phyloP scores from a whole-genome alignment of 2,113 vertebrate genomes.

The Apodemus sylvaticus region DNA sequence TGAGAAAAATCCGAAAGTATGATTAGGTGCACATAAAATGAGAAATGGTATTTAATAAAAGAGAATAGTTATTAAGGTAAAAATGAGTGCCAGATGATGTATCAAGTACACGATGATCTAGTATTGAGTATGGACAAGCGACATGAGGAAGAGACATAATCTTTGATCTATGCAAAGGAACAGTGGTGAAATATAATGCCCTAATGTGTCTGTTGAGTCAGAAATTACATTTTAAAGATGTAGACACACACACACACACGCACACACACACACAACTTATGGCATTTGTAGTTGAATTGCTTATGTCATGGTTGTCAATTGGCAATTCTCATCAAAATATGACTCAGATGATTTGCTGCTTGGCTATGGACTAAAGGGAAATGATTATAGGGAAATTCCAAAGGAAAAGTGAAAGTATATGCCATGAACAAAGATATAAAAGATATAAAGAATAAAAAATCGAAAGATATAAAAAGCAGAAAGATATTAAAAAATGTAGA shows the following conservation, averaged over 20 bases:
- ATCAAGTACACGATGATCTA: neutral
- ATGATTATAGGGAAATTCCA: neutral
- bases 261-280: neutral
- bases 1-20: neutral
- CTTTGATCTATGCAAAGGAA: neutral
- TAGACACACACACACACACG: neutral
- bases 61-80: neutral
- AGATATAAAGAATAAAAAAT: too few relatives aligned
- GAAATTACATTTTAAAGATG: neutral
- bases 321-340: neutral
- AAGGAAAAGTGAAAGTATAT: neutral
- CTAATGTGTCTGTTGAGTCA: neutral
- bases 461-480: too few relatives aligned
- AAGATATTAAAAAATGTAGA: neutral
- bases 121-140: neutral
- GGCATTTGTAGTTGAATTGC: neutral
- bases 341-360: rapidly evolving
- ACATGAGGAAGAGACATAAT: neutral
- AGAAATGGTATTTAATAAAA: neutral
- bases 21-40: neutral
- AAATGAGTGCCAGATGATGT: neutral
- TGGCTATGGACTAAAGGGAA: neutral
- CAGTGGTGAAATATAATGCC: neutral
- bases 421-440: neutral
- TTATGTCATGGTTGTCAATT: neutral